Conservation (phyloP, 2,888 invertebrate species). For the Cacoxenus indagator region DNA sequence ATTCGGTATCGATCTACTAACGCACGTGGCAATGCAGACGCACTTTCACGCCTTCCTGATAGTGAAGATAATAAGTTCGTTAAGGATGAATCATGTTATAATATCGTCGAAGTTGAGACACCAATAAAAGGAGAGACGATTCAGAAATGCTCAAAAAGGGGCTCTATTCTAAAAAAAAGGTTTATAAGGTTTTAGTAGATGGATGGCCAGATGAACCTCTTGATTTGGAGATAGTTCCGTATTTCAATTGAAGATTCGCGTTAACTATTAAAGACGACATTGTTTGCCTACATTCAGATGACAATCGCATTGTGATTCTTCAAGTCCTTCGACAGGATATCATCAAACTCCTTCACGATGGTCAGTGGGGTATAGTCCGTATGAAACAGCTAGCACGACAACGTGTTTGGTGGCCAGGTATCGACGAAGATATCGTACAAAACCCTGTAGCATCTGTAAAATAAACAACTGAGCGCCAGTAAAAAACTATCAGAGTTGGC, state of each 20-base stretch:
- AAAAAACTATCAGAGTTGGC: not conserved
- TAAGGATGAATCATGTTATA: not conserved
- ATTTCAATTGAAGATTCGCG: constrained; percentile 12
- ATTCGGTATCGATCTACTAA: too few relatives aligned
- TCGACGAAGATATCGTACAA: too few relatives aligned
- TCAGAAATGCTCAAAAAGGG: not conserved
- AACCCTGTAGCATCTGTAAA: too few relatives aligned
- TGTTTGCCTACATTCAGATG: not conserved
- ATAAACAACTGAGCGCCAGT: too few relatives aligned
- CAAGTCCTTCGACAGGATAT: not conserved
- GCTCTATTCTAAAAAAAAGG: not conserved
- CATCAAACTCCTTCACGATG: not conserved
- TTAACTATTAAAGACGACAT: not conserved
- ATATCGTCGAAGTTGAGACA: too few relatives aligned
- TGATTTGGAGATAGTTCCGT: too few relatives aligned
- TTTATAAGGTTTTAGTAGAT: not conserved
- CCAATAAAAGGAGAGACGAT: not conserved
- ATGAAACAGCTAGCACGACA: too few relatives aligned
- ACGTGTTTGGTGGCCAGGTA: not conserved
- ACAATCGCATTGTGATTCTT: not conserved
- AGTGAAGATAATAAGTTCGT: too few relatives aligned
- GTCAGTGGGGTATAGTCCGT: not conserved
- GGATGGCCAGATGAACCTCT: constrained; percentile 21
- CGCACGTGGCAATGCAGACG: too few relatives aligned
- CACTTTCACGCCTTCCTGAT: too few relatives aligned